phyloP scores from a whole-genome alignment of 64 coral and sea anemone genomes.

The Anthopleura sola region DNA sequence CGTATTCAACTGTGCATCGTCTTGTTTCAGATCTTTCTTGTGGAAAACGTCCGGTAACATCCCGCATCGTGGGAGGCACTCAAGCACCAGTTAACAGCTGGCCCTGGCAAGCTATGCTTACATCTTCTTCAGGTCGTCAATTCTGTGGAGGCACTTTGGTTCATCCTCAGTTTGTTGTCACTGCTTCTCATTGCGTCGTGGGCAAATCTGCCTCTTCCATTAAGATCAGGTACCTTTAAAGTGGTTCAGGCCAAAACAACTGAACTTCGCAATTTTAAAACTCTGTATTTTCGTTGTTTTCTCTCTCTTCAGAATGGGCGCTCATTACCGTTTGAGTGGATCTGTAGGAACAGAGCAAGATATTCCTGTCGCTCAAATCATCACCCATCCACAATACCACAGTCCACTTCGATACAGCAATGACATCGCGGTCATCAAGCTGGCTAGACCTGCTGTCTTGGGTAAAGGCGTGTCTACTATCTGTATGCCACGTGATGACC shows the following conservation, averaged over 20 bases:
- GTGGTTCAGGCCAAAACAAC: too few species aligned
- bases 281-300: not conserved
- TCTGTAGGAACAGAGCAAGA: conserved; percentile 53
- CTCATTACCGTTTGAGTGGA: conserved; percentile 26
- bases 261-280: not conserved
- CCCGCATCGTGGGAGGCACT: conserved; percentile 29
- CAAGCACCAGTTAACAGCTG: conserved; percentile 14
- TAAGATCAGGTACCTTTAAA: not conserved
- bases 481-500: conserved; percentile 19
- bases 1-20: not conserved
- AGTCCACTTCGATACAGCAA: conserved; percentile 15
- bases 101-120: conserved; percentile 53
- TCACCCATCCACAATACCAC: conserved; percentile 38
- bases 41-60: not conserved
- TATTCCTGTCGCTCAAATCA: conserved; percentile 20
- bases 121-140: not conserved
- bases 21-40: not conserved
- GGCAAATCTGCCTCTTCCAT: not conserved
- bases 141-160: conserved; percentile 45
- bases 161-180: conserved; percentile 26
- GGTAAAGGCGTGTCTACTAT: conserved; percentile 22
- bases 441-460: conserved; percentile 37
- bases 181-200: conserved; percentile 37
- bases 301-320: conserved; percentile 37
- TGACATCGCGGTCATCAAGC: conserved; percentile 49